Conservation (phyloP, 92 coral and sea anemone species). For the Hydrozoanthus gracilis region DNA sequence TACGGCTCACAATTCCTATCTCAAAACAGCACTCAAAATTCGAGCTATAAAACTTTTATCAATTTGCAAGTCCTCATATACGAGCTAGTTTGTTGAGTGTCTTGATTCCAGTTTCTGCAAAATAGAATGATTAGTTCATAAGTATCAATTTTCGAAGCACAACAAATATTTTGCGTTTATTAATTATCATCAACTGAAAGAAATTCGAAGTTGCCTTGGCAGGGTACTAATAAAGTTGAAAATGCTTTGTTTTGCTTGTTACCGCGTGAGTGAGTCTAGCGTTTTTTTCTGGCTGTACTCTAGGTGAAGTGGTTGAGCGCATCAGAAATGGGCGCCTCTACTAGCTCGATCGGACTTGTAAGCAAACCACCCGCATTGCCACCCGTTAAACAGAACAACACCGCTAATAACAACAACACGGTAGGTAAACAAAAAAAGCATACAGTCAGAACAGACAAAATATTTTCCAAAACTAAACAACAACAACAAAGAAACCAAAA, state of each 20-base stretch:
- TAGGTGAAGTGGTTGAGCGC: not conserved
- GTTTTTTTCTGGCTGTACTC: not conserved
- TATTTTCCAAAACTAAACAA: not conserved
- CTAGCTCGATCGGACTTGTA: constrained; percentile 85
- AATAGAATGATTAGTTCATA: not conserved
- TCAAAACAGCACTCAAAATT: no score
- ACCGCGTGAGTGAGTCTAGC: not conserved
- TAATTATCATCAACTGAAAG: no score
- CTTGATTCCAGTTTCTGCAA: not conserved
- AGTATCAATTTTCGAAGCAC: not conserved
- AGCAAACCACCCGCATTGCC: constrained; percentile 92
- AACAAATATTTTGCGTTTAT: no score
- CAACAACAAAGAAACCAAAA: not conserved
- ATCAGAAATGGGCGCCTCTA: constrained; percentile 79
- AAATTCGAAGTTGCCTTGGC: not conserved
- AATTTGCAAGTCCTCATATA: no score
- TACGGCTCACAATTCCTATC: no score
- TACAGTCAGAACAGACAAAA: no score
- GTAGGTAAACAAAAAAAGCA: constrained; percentile 48
- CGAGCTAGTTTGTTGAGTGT: no score
- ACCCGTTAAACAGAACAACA: constrained; percentile 78
- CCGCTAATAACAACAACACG: constrained; percentile 59
- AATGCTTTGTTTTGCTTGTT: not conserved
- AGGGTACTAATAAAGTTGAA: not conserved
- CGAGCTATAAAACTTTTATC: no score